Evolutionary conservation across 2,888 invertebrate species (phyloP).

Genomic region (Nematopogon swammerdamellus): DNA sequence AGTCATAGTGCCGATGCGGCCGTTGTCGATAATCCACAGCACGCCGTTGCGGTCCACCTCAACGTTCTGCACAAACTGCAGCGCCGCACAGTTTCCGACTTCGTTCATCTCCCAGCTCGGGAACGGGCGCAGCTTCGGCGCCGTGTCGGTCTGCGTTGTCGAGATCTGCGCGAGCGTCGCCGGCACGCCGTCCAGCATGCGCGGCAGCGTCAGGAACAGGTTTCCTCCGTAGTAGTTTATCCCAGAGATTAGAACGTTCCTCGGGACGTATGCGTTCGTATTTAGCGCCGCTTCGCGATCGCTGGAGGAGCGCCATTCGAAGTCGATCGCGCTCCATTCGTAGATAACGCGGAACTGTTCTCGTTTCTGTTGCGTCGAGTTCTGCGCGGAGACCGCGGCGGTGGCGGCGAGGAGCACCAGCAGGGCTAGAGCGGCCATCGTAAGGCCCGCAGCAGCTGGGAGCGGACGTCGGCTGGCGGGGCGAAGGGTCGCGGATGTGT

Average conservation of each 20-base stretch:
- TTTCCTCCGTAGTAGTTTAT: conserved; percentile 64
- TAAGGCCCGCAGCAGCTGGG: neutral
- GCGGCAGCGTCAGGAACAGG: conserved; percentile 66
- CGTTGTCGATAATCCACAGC: conserved; percentile 69
- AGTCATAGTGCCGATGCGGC: conserved; percentile 60
- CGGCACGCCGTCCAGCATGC: conserved; percentile 69
- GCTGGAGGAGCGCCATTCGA: conserved; percentile 61
- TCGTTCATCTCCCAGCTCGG: conserved; percentile 70
- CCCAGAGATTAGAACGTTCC: conserved; percentile 66
- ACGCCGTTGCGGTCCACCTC: conserved; percentile 69
- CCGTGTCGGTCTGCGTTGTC: conserved; percentile 42
- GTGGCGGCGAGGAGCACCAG: conserved; percentile 24
- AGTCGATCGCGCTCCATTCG: conserved; percentile 71
- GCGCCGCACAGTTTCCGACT: conserved; percentile 62
- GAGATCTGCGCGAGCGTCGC: conserved; percentile 63
- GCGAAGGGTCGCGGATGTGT: neutral
- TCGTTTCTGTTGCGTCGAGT: conserved; percentile 29
- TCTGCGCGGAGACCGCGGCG: conserved; percentile 39
- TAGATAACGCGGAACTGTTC: conserved; percentile 66
- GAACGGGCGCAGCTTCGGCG: conserved; percentile 62
- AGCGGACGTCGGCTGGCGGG: neutral
- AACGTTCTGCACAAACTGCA: conserved; percentile 73
- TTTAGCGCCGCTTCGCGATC: conserved; percentile 51
- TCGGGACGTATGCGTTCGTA: conserved; percentile 60
- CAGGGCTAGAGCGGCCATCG: neutral